phyloP scores from a whole-genome alignment of 2,113 vertebrate species.

The Phalacrocorax brasilianus region DNA sequence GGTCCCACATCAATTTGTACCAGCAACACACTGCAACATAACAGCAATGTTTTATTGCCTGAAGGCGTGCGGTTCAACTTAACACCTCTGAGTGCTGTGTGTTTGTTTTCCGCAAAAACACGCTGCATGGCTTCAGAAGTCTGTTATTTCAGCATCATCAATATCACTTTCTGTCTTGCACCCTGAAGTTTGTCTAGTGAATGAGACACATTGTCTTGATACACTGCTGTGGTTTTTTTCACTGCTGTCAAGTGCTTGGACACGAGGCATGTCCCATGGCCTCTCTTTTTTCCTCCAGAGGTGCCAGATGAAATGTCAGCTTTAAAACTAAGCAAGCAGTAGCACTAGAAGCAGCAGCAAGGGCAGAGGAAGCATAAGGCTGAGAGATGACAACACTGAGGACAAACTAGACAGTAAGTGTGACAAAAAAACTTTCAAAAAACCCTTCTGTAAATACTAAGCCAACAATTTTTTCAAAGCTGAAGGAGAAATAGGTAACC shows the following conservation, averaged over 20 bases:
- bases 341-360: neutral
- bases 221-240: neutral
- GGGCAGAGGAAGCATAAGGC: neutral
- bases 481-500: neutral
- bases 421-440: neutral
- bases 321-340: neutral
- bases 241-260: neutral
- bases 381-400: neutral
- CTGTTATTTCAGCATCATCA: neutral
- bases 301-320: neutral
- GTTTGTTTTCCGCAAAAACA: neutral
- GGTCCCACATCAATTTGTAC: neutral
- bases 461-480: neutral
- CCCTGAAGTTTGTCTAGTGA: neutral
- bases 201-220: neutral
- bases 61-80: neutral
- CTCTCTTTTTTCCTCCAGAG: neutral
- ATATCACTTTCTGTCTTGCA: slow-evolving; percentile 15
- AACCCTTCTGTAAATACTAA: neutral
- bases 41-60: neutral
- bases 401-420: neutral
- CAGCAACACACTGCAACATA: neutral
- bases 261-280: neutral
- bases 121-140: neutral
- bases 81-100: neutral